Evolutionary conservation across 2,888 invertebrate genomes (phyloP), one percentile per base, ranked within the genome.

Genomic region (Noctua pronuba): DNA sequence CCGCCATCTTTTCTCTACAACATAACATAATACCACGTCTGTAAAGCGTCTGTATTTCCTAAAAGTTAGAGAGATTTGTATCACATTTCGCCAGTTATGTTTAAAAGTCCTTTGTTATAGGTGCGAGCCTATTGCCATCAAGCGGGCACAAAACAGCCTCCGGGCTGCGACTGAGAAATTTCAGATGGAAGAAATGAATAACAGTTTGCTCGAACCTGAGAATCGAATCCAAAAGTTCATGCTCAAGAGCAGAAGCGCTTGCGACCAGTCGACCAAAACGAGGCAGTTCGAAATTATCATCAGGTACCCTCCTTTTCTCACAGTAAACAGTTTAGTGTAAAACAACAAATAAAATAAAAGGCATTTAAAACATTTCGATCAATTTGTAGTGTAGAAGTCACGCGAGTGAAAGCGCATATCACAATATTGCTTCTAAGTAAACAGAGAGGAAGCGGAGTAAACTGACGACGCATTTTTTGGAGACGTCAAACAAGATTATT

Each of bases 401-500:
- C 85, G 86, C 87, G 79, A 92, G 92, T 92, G 93, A 93, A 93
- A 93, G 93, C 91, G 49, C 74, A 64, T 77, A 66, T 83, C 80
- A 68, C 64, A 78, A 74, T 78, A 80, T 76, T 75, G 73, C 69
- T 79, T 67, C 60, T 82, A 49, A 68, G 79, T 62, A 74, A 86
- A 86, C 78, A 78, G 64, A 76, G 69, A 75, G 24, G 60, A 44
- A 62, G 52, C n/a, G 71, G 82, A 84, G 82, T 68, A 35, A 35
- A 35, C 28, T 74, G 41, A 55, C 64, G 21, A 74, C 21, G 13
- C 1, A 62, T 46, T 68, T 71, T 35, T 49, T 65, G 65, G 18
- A 35, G 13, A 16, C 24, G 31, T 52, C 21, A 55, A 49, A 6
- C 18, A n/a, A 71, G 35, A 62, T 58, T 44, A 55, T 41, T 38